Evolutionary conservation across 2,888 invertebrate species (phyloP).

Genomic region (Mellilla xanthometata): DNA sequence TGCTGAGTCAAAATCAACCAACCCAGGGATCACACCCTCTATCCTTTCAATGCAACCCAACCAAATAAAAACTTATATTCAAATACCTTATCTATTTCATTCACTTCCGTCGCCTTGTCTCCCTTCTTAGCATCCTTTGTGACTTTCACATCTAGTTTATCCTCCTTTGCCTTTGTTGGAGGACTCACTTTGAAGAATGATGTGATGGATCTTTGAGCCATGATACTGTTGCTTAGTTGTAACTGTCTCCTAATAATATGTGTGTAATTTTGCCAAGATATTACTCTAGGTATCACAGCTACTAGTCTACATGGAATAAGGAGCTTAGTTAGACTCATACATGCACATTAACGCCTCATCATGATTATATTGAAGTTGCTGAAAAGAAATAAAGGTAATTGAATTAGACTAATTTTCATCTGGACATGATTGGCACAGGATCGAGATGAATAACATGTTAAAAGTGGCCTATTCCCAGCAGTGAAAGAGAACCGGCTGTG

Average conservation of each 20-base stretch:
- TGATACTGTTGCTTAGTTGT: conserved; percentile 34
- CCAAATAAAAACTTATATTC: conserved; percentile 4
- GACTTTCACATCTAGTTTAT: conserved; percentile 17
- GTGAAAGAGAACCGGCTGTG: no score
- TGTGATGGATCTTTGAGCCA: conserved; percentile 74
- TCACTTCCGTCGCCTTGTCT: conserved; percentile 19
- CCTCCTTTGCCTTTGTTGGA: conserved; percentile 42
- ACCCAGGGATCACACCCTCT: no score
- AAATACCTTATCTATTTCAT: conserved; percentile 38
- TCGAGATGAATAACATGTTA: no score
- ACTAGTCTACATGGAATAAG: conserved; percentile 6
- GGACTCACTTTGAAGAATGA: conserved; percentile 71
- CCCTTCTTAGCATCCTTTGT: not conserved
- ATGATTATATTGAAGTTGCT: no score
- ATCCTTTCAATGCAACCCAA: no score
- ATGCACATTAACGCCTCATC: not conserved
- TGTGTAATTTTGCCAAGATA: not conserved
- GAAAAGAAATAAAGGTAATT: no score
- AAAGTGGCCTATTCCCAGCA: no score
- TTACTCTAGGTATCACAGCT: conserved; percentile 5
- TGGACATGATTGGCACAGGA: no score
- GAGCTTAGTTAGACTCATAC: conserved; percentile 15
- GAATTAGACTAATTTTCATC: no score
- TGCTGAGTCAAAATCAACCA: no score
- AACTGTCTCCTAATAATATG: conserved; percentile 5